phyloP scores from a whole-genome alignment of 2,113 vertebrate genomes.

The Dipodomys merriami region DNA sequence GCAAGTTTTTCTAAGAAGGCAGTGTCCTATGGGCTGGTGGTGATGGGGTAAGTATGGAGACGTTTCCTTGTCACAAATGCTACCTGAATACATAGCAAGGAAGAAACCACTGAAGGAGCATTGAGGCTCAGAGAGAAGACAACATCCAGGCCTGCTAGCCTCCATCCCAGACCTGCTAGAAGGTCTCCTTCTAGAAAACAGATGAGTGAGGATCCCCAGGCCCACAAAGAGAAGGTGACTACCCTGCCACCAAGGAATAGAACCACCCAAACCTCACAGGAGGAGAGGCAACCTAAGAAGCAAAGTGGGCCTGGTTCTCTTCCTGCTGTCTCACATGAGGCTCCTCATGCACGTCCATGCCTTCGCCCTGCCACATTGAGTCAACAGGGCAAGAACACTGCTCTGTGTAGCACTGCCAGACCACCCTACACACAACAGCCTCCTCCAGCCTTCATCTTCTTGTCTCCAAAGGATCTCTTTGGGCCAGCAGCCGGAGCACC shows the following conservation, averaged over 20 bases:
- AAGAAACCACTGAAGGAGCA: background rate
- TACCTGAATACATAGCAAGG: background rate
- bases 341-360: background rate
- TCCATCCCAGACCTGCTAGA: background rate
- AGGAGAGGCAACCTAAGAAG: background rate
- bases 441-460: background rate
- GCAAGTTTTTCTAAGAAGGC: background rate
- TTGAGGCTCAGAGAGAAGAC: background rate
- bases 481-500: background rate
- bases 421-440: background rate
- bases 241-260: background rate
- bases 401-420: background rate
- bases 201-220: background rate
- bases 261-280: too few species aligned
- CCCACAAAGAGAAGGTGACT: background rate
- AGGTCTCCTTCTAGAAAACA: too few species aligned
- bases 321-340: background rate
- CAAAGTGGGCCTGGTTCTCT: background rate
- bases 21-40: background rate
- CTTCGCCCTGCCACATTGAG: constrained; percentile 9
- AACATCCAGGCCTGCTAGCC: background rate
- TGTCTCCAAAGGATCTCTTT: background rate
- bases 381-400: background rate
- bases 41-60: background rate
- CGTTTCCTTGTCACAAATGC: background rate